Evolutionary conservation across 2,113 vertebrate species (phyloP), one percentile per base, ranked within the genome.

Genomic region (Geothlypis trichas): DNA sequence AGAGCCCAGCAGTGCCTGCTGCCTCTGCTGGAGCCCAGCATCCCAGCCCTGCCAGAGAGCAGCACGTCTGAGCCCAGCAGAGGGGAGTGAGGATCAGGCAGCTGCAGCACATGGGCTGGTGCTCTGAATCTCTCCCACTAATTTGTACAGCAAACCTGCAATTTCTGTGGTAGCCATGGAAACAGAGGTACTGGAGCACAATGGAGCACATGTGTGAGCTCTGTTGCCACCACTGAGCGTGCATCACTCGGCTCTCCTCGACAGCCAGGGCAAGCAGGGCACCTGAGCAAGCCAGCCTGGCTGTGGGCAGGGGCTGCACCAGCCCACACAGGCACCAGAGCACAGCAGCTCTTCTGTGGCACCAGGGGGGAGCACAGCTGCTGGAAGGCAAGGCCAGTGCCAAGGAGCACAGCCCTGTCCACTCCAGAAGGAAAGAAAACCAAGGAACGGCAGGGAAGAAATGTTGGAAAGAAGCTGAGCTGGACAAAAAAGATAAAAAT

Each of bases 101-200:
- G 85, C 87, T 84, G 93, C 54, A 91, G 87, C 85, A 71, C 14
- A 71, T 21, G 52, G 78, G 79, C 83, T 92, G 61, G 12, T 44
- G 76, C 49, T 92, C 82, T 86, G 61, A 94, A 86, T 80, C 57
- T 69, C 82, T 89, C 68, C 84, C n/a, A 61, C 68, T 77, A 77
- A 93, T 96, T 92, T 86, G 92, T 92, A 44, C 13, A 88, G 92
- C 74, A 96, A 96, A 96, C 92, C 92, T 96, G 95, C 88, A 86
- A 68, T 90, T 95, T 93, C 95, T 90, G 79, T 81, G 95, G 96
- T 96, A 96, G 90, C 93, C 95, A 97, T 96, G 95, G 96, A 94
- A 97, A 96, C 96, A 24, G 91, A 94, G 95, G 90, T 94, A 89
- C 57, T 57, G 47, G 83, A 88, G 76, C 66, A 93, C 88, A 93